Base-by-base conservation (phyloP, 1,140 invertebrate genomes). In the Acromyrmex heyeri region DNA sequence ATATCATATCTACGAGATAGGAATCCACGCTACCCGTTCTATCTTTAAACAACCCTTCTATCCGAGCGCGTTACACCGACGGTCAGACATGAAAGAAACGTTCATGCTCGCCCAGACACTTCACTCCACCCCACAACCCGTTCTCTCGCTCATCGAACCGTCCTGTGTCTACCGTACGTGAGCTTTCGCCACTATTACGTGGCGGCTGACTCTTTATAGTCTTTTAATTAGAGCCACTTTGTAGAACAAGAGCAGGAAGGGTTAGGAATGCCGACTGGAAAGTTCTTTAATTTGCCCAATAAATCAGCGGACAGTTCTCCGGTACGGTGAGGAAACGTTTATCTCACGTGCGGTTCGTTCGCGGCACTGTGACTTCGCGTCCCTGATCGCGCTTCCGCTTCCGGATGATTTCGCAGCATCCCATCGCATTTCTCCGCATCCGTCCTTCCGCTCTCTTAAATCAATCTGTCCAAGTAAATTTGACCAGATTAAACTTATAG, bases 181-280 rank as follows among this genome's bases (percentile, higher is more conserved):
- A 92, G 82, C 21, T 67, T 75, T 75, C 82, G 87, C 86, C 85
- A 89, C 90, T 88, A 88, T 92, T 90, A 91, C 86, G 82, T 86
- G 86, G 85, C 83, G 86, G 87, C 87, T 91, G 87, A 89, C 89
- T 92, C 92, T 93, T 93, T 92, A 93, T 92, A 89, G 92, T 91
- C 87, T 91, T 92, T 92, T 93, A 92, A 93, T 93, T 93, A 93
- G 90, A 93, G 76, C 89, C 90, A 92, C 92, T 93, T 92, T 93
- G 89, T 90, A 77, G 77, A 91, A 89, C 77, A 91, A 91, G 91
- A 70, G 90, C 82, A 86, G 85, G 67, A 89, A 88, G 90, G 86
- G 91, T 90, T 90, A 88, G 91, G 81, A 93, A 92, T 91, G 88
- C 87, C 85, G 88, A 86, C 86, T 90, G 72, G 50, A 90, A 93